Base-by-base conservation (phyloP, 2,113 vertebrate genomes). In the Parotia lawesii region DNA sequence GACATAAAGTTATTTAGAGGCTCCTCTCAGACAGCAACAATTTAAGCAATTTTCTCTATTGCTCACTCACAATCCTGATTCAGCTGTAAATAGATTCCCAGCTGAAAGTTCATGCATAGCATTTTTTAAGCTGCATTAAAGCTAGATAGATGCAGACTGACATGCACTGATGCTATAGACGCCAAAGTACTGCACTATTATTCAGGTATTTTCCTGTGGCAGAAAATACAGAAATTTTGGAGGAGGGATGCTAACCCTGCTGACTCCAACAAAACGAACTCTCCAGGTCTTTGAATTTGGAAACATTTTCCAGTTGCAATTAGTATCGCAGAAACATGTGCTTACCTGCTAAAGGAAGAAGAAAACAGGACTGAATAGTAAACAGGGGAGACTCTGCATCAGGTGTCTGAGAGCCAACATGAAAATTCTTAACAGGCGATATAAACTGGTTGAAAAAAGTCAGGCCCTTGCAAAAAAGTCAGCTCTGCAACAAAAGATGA, bases 321-420 rank as follows among this genome's bases (percentile, higher is more conserved):
- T 3, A 65, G 31, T 5, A 11, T 29, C 77, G 42, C 44, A 95
- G 66, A 79, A 90, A 85, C 38, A 54, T 0, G 8, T 42, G 40
- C 97, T 96, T 96, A 97, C 96, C 97, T 97, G 95, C 73, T 85
- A 54, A 76, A 76, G 62, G 72, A 57, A 76, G 89, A 93, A 71
- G 90, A 71, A 88, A 84, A 73, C 35, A 38, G 85, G 74, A 67
- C 13, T 64, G 89, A 89, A 89, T 10, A 87, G 60, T 71, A 89
- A 80, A 85, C 5, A 72, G 31, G 27, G 42, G 61, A 78, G 75
- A 83, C 18, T 71, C 78, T 45, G 71, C 29, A 74, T 71, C 35
- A 69, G 69, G 37, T 86, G 93, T 80, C 60, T 20, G 0, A 94
- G 35, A 81, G 25, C 91, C 94, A 92, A 82, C 86, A 51, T 51